phyloP scores from a whole-genome alignment of 2,888 invertebrate species.

The Morinoia aosen region DNA sequence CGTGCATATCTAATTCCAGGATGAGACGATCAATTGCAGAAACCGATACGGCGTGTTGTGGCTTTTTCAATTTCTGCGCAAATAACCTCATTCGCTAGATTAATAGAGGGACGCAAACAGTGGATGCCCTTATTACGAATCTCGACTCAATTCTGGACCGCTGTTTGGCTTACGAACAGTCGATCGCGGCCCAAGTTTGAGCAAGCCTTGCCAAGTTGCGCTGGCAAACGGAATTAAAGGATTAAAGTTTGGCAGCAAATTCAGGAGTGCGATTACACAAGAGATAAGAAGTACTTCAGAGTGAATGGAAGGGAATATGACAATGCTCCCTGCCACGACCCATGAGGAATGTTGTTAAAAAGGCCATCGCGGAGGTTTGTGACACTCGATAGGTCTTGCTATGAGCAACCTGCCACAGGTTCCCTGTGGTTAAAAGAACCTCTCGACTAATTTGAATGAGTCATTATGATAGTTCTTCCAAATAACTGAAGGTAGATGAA shows the following conservation, averaged over 20 bases:
- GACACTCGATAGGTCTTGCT: too few species aligned
- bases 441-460: too few species aligned
- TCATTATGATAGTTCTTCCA: too few species aligned
- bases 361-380: too few species aligned
- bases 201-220: constrained; percentile 2
- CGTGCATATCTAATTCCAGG: not conserved
- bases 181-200: not conserved
- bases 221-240: constrained; percentile 43
- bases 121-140: not conserved
- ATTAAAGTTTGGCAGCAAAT: not conserved
- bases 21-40: not conserved
- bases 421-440: too few species aligned
- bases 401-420: too few species aligned
- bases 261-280: not conserved
- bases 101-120: not conserved
- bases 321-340: not conserved
- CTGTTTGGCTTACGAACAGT: constrained; percentile 18
- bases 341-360: not conserved
- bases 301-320: not conserved
- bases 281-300: not conserved
- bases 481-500: too few species aligned
- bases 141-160: not conserved
- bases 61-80: not conserved
- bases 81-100: not conserved
- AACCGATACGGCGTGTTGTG: not conserved